Conservation (phyloP, 2,888 invertebrate species). For the Acanthosepion lycidas region DNA sequence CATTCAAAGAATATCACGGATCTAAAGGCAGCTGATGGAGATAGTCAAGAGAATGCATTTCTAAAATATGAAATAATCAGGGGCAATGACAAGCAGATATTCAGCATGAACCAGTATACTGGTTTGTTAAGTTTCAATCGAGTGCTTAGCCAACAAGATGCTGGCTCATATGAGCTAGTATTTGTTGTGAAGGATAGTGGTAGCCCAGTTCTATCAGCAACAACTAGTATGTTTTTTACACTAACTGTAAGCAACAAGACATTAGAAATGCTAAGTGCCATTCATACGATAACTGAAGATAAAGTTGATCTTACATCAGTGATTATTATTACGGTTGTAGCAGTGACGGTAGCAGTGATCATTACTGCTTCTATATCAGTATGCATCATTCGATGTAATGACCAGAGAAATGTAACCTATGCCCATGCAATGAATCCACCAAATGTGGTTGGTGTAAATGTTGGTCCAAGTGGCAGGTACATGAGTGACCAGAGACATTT, state of each 20-base stretch:
- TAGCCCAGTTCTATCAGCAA: conserved; percentile 13
- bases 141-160: not conserved
- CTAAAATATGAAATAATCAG: conserved; percentile 23
- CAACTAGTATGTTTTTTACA: conserved; percentile 12
- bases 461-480: not conserved
- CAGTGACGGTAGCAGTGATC: not conserved
- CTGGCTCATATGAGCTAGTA: not conserved
- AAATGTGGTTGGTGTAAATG: not conserved
- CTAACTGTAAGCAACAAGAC: conserved; percentile 1
- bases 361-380: conserved; percentile 9
- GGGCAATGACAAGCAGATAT: conserved; percentile 10
- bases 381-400: not conserved
- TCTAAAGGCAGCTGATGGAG: conserved; percentile 33
- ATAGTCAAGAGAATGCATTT: conserved; percentile 33
- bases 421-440: not conserved
- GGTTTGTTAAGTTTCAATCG: conserved; percentile 33
- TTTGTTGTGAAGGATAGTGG: conserved; percentile 11
- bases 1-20: not conserved
- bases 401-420: not conserved
- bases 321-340: not conserved
- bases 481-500: conserved; percentile 33
- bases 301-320: conserved; percentile 33
- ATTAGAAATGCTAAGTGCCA: not conserved
- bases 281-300: not conserved
- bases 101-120: conserved; percentile 11